A percentile compares a stretch with the other conserved stretches of the same genome.
Evolutionary conservation across 2,113 vertebrate species (phyloP).

Genomic region (Oreotrochilus melanogaster): DNA sequence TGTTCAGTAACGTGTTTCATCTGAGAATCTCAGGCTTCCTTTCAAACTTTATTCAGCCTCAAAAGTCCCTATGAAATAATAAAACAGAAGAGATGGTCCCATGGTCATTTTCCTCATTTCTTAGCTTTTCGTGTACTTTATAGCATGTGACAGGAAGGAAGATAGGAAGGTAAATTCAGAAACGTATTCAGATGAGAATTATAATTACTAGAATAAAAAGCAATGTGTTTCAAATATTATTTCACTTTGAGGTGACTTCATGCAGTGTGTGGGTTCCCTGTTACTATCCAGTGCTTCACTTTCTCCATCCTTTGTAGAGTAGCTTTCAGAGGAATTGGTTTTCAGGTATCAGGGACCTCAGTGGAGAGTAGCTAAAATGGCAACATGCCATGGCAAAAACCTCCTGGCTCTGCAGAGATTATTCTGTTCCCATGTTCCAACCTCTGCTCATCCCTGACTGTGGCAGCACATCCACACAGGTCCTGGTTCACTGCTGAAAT

Average conservation of each 20-base stretch:
- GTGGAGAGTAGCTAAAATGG: background rate
- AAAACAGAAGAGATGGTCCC: background rate
- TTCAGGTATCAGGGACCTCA: background rate
- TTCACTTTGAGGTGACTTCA: background rate
- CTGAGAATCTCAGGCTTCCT: conserved; percentile 2
- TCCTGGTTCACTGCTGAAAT: background rate
- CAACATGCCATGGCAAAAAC: conserved; percentile 31
- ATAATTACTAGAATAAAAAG: background rate
- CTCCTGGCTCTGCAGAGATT: background rate
- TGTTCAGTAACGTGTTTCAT: background rate
- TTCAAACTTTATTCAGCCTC: conserved; percentile 26
- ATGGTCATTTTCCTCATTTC: background rate
- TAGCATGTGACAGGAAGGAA: background rate
- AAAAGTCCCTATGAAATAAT: conserved; percentile 1
- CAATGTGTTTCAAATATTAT: background rate
- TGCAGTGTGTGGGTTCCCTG: background rate
- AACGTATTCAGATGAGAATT: background rate
- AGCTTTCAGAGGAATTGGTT: conserved; percentile 4
- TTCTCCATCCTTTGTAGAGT: background rate
- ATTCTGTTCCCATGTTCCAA: background rate
- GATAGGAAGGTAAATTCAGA: background rate
- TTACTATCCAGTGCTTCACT: background rate
- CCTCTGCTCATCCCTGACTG: background rate
- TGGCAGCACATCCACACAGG: background rate
- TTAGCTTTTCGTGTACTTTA: conserved; percentile 16